Percentiles rank a stretch among this genome's conserved stretches.
Evolutionary conservation across 1,140 invertebrate species (phyloP).

Genomic region (Cyclargus thomasi): DNA sequence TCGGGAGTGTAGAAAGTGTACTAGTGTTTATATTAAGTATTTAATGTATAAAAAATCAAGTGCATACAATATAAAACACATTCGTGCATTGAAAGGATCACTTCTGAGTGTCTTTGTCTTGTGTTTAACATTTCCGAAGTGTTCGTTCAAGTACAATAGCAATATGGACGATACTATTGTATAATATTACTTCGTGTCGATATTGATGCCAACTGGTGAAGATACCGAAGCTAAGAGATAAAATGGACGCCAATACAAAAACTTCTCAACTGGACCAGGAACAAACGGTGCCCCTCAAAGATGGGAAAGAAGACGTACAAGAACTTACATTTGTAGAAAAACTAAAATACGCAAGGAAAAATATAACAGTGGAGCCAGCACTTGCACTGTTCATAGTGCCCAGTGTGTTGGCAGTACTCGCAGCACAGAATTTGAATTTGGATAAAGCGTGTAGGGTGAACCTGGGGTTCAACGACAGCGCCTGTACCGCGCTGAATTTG

Average conservation of each 20-base stretch:
- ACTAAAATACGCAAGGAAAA: constrained; percentile 52
- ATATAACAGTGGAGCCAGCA: constrained; percentile 62
- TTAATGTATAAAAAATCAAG: neutral
- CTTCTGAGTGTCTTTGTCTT: neutral
- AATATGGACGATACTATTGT: too few species aligned
- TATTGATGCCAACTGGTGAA: neutral
- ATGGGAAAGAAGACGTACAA: constrained; percentile 37
- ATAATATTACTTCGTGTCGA: too few species aligned
- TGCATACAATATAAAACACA: neutral
- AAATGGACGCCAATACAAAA: neutral
- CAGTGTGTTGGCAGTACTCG: constrained; percentile 52
- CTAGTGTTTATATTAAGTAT: neutral
- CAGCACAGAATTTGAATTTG: constrained; percentile 62
- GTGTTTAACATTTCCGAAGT: neutral
- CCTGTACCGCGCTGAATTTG: constrained; percentile 48
- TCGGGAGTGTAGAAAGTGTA: neutral
- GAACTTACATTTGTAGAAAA: constrained; percentile 47
- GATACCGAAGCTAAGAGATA: neutral
- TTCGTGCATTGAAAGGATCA: neutral
- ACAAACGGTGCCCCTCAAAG: constrained; percentile 40
- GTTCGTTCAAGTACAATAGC: neutral
- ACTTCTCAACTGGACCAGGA: constrained; percentile 34
- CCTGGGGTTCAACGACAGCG: constrained; percentile 44
- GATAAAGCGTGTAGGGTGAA: constrained; percentile 64
- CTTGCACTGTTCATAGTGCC: constrained; percentile 59